Evolutionary conservation across 2,797 vertebrate genomes (phyloP), one percentile per base, ranked within the genome.

Genomic region (Girardinus metallicus): DNA sequence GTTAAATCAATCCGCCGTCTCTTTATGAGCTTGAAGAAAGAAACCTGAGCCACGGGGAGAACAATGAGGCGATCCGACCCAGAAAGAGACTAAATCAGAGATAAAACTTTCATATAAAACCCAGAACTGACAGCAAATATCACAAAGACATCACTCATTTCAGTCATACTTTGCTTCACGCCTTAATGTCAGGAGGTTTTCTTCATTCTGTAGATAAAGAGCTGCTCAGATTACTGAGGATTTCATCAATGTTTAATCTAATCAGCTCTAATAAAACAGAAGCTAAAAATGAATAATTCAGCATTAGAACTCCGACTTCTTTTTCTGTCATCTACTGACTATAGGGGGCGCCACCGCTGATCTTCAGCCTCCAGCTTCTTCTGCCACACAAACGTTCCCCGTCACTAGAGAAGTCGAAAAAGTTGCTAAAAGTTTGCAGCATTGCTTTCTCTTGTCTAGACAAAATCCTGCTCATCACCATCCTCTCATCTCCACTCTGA

Each of bases 41-140:
- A 57, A 36, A 74, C 55, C 49, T 55, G 49, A 75, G 29, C 60
- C 29, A 51, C 39, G 5, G 46, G n/a, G 71, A 74, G 43, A 64
- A 43, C 10, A 36, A 46, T 2, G 39, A 64, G 34, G 72, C 47
- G 11, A 39, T 31, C n/a, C n/a, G 36, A 41, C 49, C 36, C n/a
- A 43, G 39, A 62, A 41, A 73, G 21, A 39, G 4, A 49, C 31
- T 5, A 51, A 5, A 0, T 46, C 21, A 34, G 23, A 60, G 4
- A 39, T 13, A 31, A 57, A 44, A 26, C 23, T 13, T 41, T 26
- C 1, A 53, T 36, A 26, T 11, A 11, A 39, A 51, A 29, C 71
- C 47, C 18, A 70, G 39, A 70, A 70, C 39, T 64, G 15, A 36
- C 18, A 4, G 16, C 31, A 64, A 36, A 36, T 6, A 5, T 26